Conservation (phyloP, 2,888 invertebrate genomes). For the Sussaba pulchella region DNA sequence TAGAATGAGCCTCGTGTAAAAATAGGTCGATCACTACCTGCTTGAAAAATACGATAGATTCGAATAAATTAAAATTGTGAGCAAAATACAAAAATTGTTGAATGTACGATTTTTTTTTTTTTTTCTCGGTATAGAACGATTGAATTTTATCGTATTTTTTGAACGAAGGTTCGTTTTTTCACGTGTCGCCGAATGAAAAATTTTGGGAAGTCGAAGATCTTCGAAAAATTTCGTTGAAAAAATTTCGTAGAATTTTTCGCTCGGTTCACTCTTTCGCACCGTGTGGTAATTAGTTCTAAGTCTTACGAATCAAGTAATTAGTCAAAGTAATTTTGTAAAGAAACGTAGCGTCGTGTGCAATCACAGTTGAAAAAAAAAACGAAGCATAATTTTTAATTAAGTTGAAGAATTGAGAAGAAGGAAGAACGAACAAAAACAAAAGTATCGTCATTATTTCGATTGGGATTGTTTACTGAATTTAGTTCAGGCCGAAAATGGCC, state of each 20-base stretch:
- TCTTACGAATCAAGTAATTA: constrained; percentile 54
- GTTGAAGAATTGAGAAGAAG: constrained; percentile 15
- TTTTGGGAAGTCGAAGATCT: background rate
- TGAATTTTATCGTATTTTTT: constrained; percentile 33
- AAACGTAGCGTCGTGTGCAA: constrained; percentile 41
- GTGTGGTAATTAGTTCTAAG: constrained; percentile 57
- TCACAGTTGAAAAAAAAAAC: constrained; percentile 35
- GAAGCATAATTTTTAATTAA: constrained; percentile 27
- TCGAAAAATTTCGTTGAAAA: background rate
- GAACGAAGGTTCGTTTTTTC: constrained; percentile 5
- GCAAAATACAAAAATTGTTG: constrained; percentile 30
- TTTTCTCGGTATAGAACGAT: constrained; percentile 8
- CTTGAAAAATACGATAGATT: constrained; percentile 24
- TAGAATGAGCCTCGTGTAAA: constrained; percentile 29
- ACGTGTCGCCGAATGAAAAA: constrained; percentile 12
- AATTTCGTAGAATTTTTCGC: constrained; percentile 2
- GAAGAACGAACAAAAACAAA: constrained; percentile 7
- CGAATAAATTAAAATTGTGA: constrained; percentile 28
- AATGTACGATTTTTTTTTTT: constrained; percentile 11
- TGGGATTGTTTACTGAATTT: background rate
- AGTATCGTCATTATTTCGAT: constrained; percentile 18
- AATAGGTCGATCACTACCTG: constrained; percentile 32
- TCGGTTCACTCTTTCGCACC: constrained; percentile 32
- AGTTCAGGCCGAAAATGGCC: background rate
- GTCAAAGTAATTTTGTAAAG: constrained; percentile 63